Evolutionary conservation across 2,113 vertebrate genomes (phyloP).

Genomic region (Orthochromis indermauri): DNA sequence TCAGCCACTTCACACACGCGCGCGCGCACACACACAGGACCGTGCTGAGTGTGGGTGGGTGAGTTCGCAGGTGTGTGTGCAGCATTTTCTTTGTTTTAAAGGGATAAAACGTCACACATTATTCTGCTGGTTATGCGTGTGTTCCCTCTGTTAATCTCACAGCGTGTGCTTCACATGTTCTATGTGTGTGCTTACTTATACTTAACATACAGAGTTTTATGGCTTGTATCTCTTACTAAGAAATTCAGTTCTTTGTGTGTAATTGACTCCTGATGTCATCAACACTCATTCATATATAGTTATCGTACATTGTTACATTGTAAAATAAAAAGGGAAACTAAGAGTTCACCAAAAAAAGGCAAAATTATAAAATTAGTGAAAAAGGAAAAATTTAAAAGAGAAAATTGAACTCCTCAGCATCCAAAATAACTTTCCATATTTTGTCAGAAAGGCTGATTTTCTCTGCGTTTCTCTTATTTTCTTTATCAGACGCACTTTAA

Average conservation of each 20-base stretch:
- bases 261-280: not conserved
- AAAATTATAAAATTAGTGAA: not conserved
- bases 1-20: constrained; percentile 45
- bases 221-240: not conserved
- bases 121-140: fast-evolving
- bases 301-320: not conserved
- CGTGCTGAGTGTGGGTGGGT: not conserved
- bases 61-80: not conserved
- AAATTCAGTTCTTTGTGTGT: not conserved
- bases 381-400: not conserved
- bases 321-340: not conserved
- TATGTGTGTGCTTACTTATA: not conserved
- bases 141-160: not conserved
- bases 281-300: not conserved
- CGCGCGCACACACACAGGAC: not conserved
- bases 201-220: not conserved
- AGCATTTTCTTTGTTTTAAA: not conserved
- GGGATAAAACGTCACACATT: not conserved
- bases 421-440: not conserved
- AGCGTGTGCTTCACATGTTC: not conserved
- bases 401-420: not conserved
- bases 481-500: not conserved
- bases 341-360: not conserved
- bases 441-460: fast-evolving
- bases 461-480: not conserved